Base-by-base conservation (phyloP, 2,888 invertebrate species). In the Lithophane leautieri region DNA sequence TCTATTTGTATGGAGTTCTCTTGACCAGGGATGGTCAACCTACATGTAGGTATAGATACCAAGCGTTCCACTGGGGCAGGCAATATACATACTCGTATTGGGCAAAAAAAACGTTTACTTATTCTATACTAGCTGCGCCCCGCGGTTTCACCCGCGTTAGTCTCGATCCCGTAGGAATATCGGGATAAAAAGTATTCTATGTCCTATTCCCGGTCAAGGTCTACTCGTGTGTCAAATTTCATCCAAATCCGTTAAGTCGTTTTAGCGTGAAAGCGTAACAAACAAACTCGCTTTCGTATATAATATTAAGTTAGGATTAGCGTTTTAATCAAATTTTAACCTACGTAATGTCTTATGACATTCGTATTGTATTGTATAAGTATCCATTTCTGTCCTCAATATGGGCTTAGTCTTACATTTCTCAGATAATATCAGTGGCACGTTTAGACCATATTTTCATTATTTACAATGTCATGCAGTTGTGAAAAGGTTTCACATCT, bases 1-100 rank as follows among this genome's bases (percentile, higher is more conserved):
- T 77, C 71, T 85, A 85, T 74, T 85, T 79, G 70, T 73, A 69
- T 66, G 65, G 65, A 67, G 47, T 63, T 72, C 72, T 73, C 60
- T 73, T 66, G 67, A 34, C 44, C 75, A 85, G 77, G 19, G 77
- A 16, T 78, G 3, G 34, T 1, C 3, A 78, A 78, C 74, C 50
- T 34, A n/a, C n/a, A 22, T 14, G 22, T 22, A n/a, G 6, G 22
- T 16, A 61, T 22, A 22, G 0, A 42, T 42, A 34, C 7, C 34
- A 44, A 52, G 6, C 4, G 4, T 22, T 60, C 12, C 2, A 50
- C 3, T 11, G 4, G 22, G 22, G 4, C 7, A 8, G 14, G 11
- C 0, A 1, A 2, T 19, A 9, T 0, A 58, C 14, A 7, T 42
- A n/a, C n/a, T n/a, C n/a, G n/a, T n/a, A 11, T n/a, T 40, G 0